phyloP scores from a whole-genome alignment of 2,113 vertebrate genomes.

The Callipepla squamata region DNA sequence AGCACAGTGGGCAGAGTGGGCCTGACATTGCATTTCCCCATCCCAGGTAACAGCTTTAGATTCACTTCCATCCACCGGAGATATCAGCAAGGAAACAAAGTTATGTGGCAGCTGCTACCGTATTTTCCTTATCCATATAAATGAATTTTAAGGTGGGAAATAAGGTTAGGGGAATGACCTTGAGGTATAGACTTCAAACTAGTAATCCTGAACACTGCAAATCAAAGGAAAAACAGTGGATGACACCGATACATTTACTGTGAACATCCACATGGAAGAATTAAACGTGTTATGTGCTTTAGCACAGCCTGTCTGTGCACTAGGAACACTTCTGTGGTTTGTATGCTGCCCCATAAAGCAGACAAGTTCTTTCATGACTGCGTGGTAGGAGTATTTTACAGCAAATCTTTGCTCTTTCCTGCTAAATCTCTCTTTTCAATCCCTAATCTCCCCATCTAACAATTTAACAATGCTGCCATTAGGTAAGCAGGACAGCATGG shows the following conservation, averaged over 20 bases:
- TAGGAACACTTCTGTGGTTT: not conserved
- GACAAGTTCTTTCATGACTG: constrained; percentile 44
- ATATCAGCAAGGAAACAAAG: constrained; percentile 48
- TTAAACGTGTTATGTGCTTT: not conserved
- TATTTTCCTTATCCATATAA: constrained; percentile 61
- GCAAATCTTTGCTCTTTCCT: constrained; percentile 69
- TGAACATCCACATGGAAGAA: not conserved
- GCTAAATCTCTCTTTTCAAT: constrained; percentile 66
- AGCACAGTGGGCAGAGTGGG: not conserved
- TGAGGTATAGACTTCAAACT: constrained; percentile 20
- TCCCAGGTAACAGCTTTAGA: constrained; percentile 31
- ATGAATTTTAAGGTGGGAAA: constrained; percentile 57
- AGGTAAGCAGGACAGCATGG: constrained; percentile 63
- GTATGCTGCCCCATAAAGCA: constrained; percentile 1
- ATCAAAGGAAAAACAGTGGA: not conserved
- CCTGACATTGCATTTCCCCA: not conserved
- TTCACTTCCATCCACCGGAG: constrained; percentile 37
- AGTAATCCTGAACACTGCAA: not conserved
- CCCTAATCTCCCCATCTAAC: constrained; percentile 60
- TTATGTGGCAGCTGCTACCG: constrained; percentile 47
- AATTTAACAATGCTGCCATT: constrained; percentile 59
- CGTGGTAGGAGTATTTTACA: constrained; percentile 49
- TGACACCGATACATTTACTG: not conserved
- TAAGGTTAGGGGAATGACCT: constrained; percentile 51
- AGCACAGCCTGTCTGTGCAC: not conserved